These are phyloP conservation scores for Helostoma temminkii DNA, from an alignment of 2,797 vertebrate species.

Conservation along the genomic window DNA sequence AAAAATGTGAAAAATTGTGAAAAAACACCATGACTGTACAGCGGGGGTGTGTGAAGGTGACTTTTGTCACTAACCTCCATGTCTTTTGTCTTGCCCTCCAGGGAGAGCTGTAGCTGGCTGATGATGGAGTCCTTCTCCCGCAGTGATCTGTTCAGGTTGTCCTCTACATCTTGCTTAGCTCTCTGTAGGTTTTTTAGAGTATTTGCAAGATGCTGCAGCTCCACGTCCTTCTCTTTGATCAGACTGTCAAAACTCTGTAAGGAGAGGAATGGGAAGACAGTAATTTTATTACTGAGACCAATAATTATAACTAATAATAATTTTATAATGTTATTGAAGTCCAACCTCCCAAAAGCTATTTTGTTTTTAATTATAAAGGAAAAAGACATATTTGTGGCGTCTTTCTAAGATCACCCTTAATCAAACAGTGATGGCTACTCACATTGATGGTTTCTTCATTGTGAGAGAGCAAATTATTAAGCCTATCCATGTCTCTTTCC, in stretches of 20 bases:
- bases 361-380: not conserved
- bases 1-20: not conserved
- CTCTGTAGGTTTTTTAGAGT: constrained; percentile 86
- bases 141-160: constrained; percentile 85
- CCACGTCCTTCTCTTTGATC: constrained; percentile 89
- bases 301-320: too few relatives aligned
- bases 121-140: constrained; percentile 88
- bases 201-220: constrained; percentile 87
- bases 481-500: constrained; percentile 84
- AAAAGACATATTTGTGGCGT: not conserved
- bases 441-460: constrained; percentile 84
- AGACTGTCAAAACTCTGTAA: constrained; percentile 86
- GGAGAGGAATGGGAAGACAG: constrained; percentile 2
- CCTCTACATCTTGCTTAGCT: constrained; percentile 87
- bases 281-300: too few relatives aligned
- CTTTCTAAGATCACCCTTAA: not conserved
- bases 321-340: not conserved
- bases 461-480: constrained; percentile 82
- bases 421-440: constrained; percentile 21
- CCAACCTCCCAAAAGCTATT: not conserved
- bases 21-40: not conserved
- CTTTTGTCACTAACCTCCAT: constrained; percentile 83
- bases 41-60: not conserved
- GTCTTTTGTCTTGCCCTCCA: constrained; percentile 86
- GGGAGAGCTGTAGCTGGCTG: constrained; percentile 84